A percentile compares a stretch with the other conserved stretches of the same genome.
Evolutionary conservation across 2,797 vertebrate species (phyloP).

Genomic region (Mus minutoides): DNA sequence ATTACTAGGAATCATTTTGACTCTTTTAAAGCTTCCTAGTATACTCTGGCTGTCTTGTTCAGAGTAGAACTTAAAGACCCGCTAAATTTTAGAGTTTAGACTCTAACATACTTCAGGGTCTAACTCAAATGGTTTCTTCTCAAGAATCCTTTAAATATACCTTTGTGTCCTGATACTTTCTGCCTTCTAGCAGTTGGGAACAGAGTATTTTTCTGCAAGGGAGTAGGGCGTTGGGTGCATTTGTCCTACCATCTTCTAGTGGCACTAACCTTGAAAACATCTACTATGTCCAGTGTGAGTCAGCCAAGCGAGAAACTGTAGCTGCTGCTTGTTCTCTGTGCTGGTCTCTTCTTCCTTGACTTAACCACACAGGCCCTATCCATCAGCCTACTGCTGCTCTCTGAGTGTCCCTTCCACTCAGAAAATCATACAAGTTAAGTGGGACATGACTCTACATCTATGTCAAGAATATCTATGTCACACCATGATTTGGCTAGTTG

Average conservation of each 20-base stretch:
- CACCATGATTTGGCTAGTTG: no score
- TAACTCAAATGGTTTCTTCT: background rate
- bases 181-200: background rate
- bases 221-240: background rate
- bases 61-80: background rate
- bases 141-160: background rate
- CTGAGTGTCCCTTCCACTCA: background rate
- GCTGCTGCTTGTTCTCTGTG: background rate
- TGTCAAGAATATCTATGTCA: no score
- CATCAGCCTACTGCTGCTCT: background rate
- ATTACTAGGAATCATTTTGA: background rate
- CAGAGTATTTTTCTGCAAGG: background rate
- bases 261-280: background rate
- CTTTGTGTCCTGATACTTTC: background rate
- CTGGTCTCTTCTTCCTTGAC: background rate
- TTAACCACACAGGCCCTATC: background rate
- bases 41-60: background rate
- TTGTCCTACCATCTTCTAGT: background rate
- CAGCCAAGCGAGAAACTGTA: background rate
- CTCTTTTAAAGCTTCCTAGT: background rate
- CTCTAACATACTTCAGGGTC: background rate
- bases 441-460: no score
- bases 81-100: background rate
- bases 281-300: background rate
- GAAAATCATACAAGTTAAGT: background rate